Evolutionary conservation across 2,888 invertebrate species (phyloP).

Genomic region (Aporophyla nigra): DNA sequence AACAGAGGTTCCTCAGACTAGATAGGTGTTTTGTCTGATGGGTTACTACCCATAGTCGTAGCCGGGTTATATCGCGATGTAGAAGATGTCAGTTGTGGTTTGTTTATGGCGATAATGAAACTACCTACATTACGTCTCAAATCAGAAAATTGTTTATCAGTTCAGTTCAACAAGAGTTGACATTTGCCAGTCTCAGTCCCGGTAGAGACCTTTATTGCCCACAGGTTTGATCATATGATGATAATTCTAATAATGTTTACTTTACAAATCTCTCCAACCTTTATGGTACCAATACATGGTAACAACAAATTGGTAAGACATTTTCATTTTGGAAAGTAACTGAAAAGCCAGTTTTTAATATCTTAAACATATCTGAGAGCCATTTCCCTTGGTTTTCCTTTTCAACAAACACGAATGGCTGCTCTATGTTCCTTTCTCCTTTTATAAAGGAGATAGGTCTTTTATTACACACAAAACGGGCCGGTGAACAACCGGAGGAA

Average conservation of each 20-base stretch:
- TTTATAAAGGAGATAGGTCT: constrained; percentile 41
- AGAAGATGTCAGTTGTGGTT: not conserved
- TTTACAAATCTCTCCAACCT: not conserved
- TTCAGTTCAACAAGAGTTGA: not conserved
- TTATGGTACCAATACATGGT: not conserved
- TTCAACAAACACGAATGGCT: constrained; percentile 44
- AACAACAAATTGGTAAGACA: not conserved
- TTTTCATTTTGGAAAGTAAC: constrained; percentile 17
- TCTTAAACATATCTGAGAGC: constrained; percentile 27
- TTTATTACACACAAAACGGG: constrained; percentile 39
- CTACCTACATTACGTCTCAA: not conserved
- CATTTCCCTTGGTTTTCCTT: constrained; percentile 41
- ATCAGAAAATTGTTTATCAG: constrained; percentile 5
- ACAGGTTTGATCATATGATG: not conserved
- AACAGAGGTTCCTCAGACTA: not conserved
- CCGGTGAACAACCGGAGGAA: constrained; percentile 30
- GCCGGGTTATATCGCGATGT: not conserved
- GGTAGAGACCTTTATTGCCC: not conserved
- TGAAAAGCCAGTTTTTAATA: constrained; percentile 26
- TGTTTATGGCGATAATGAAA: not conserved
- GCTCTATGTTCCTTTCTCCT: constrained; percentile 36
- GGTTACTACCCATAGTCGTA: no score
- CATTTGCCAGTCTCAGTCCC: not conserved
- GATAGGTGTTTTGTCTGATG: no score
- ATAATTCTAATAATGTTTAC: not conserved